A percentile compares a stretch with the other conserved stretches of the same genome.
phyloP scores from a whole-genome alignment of 2,113 vertebrate genomes.

The Leucosticte australis region DNA sequence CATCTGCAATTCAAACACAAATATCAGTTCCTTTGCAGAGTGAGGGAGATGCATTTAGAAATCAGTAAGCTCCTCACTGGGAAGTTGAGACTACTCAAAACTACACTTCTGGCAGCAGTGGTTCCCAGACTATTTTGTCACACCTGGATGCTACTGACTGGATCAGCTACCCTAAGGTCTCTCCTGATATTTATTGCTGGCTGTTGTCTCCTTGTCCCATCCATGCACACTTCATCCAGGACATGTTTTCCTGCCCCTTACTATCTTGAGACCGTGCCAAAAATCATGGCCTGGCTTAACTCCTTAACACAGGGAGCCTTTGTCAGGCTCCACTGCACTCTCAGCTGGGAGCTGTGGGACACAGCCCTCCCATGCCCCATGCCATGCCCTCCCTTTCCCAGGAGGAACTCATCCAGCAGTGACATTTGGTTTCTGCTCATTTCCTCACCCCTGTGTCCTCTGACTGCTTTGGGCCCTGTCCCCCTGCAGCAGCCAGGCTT shows the following conservation, averaged over 20 bases:
- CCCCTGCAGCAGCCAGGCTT: neutral
- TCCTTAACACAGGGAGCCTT: neutral
- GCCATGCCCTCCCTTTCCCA: neutral
- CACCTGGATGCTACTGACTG: neutral
- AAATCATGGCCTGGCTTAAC: neutral
- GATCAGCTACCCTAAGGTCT: neutral
- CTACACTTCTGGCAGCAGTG: neutral
- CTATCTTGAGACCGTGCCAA: neutral
- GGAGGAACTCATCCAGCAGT: neutral
- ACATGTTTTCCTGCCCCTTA: neutral
- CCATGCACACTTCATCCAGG: neutral
- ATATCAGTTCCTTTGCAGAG: neutral
- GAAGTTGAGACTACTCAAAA: neutral
- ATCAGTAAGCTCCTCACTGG: neutral
- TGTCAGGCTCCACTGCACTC: neutral
- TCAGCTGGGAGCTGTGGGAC: neutral
- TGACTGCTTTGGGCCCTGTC: neutral
- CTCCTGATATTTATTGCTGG: neutral
- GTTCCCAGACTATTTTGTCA: neutral
- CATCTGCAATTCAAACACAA: constrained; percentile 79
- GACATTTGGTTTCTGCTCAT: neutral
- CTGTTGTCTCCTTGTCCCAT: neutral
- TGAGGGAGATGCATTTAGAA: neutral
- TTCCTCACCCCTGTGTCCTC: neutral
- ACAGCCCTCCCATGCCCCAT: neutral